Evolutionary conservation across 37 sponge, comb jelly and placozoan genomes (phyloP), one percentile per base, ranked within the genome.

Genomic region (Cladorhizidae sp.): DNA sequence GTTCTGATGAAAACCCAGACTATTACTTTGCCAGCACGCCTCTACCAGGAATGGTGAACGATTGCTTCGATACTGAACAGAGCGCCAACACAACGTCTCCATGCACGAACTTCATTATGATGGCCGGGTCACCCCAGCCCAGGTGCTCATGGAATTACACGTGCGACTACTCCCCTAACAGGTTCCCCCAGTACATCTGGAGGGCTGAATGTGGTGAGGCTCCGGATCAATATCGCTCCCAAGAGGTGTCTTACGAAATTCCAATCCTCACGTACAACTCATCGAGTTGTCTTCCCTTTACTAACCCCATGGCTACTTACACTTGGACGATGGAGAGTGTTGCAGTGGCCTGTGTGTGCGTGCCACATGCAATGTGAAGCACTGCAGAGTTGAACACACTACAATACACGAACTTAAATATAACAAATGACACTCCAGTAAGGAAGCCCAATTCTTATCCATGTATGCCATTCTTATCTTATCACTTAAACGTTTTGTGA

Each of bases 161-260:
- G 17, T 65, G 35, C 12, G 87, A 91, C 57, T 86, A 91, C 59
- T 63, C 82, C 37, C 49, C 32, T 20, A 54, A 45, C 49, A 42
- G 91, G 25, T 64, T 86, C n/a, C n/a, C n/a, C n/a, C n/a, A n/a
- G n/a, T n/a, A n/a, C n/a, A 20, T 71, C 2, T 81, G 82, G 82
- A 32, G 36, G 31, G 72, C 73, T 28, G 50, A 73, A 21, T 81
- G 82, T 40, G 52, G 12, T 3, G n/a, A 15, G 6, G 49, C 73
- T 49, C 39, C 73, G 22, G 7, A 6, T 43, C 39, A 39, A 5
- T 40, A 40, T 7, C 8, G 70, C 7, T n/a, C n/a, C n/a, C n/a
- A n/a, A n/a, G n/a, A n/a, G n/a, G n/a, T n/a, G n/a, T n/a, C n/a
- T n/a, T n/a, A n/a, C n/a, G n/a, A n/a, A n/a, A n/a, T n/a, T n/a